Conservation (phyloP, 2,888 invertebrate genomes). For the Thalpophila matura region DNA sequence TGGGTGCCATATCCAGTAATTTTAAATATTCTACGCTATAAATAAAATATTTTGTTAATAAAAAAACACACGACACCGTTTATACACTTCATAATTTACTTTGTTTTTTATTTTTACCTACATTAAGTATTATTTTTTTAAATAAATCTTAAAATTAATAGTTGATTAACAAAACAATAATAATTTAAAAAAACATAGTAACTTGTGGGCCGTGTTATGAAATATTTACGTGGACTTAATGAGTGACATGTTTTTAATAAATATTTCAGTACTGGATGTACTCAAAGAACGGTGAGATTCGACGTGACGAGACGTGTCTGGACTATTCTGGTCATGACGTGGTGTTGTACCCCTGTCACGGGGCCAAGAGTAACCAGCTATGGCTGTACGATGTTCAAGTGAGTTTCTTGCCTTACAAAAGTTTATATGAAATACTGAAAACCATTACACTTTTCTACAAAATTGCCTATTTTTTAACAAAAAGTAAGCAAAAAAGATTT, state of each 20-base stretch:
- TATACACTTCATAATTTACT: slow-evolving; percentile 14
- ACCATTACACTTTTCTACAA: too few species aligned
- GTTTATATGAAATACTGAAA: too few species aligned
- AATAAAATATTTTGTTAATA: not conserved
- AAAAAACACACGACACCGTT: slow-evolving; percentile 4
- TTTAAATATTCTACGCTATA: slow-evolving; percentile 11
- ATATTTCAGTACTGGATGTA: slow-evolving; percentile 98
- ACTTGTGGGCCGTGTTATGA: not conserved
- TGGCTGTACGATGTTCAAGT: slow-evolving; percentile 94
- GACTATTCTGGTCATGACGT: slow-evolving; percentile 98
- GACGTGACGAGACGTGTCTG: slow-evolving; percentile 98
- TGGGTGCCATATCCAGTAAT: slow-evolving; percentile 28
- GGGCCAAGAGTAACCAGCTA: slow-evolving; percentile 97
- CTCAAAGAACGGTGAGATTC: slow-evolving; percentile 98
- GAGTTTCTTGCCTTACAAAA: slow-evolving; percentile 65
- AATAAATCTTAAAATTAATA: too few species aligned
- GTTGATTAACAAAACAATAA: not conserved
- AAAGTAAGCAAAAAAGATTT: too few species aligned
- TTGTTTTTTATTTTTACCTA: too few species aligned
- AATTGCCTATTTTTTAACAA: too few species aligned
- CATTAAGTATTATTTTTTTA: too few species aligned
- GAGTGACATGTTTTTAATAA: slow-evolving; percentile 25
- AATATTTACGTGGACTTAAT: not conserved
- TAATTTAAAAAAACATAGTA: not conserved
- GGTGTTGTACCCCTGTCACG: slow-evolving; percentile 97